Conservation (phyloP, 2,888 invertebrate species). For the Parthenolecanium corni region DNA sequence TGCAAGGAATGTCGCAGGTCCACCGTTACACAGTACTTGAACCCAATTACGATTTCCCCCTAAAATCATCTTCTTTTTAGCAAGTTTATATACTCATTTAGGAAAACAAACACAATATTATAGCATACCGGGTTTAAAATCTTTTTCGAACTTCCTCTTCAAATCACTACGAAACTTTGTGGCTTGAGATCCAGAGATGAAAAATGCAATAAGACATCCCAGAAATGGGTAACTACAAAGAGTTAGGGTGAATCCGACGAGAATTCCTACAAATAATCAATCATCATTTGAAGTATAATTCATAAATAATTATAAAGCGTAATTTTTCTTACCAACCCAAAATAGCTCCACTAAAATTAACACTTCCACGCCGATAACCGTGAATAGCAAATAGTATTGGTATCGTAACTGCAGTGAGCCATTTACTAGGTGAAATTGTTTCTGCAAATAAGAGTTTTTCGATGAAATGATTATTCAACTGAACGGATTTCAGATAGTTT, state of each 20-base stretch:
- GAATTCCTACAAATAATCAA: slow-evolving; percentile 43
- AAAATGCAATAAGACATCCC: slow-evolving; percentile 60
- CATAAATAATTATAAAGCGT: slow-evolving; percentile 17
- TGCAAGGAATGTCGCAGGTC: slow-evolving; percentile 70
- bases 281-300: slow-evolving; percentile 3
- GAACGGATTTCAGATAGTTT: background rate
- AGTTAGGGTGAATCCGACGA: slow-evolving; percentile 64
- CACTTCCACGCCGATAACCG: slow-evolving; percentile 55
- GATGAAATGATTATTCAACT: background rate
- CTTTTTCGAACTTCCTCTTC: slow-evolving; percentile 59
- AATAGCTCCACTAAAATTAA: slow-evolving; percentile 58
- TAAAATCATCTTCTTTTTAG: slow-evolving; percentile 34
- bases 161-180: slow-evolving; percentile 59
- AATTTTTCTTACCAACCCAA: slow-evolving; percentile 41
- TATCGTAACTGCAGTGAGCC: slow-evolving; percentile 51
- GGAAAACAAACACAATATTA: no score
- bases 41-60: slow-evolving; percentile 81
- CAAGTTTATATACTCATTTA: no score
- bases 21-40: slow-evolving; percentile 79
- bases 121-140: slow-evolving; percentile 77
- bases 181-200: slow-evolving; percentile 64
- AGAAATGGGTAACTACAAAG: slow-evolving; percentile 67
- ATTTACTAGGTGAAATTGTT: slow-evolving; percentile 50
- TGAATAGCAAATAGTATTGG: slow-evolving; percentile 54
- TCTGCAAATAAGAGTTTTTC: slow-evolving; percentile 40